A percentile compares a stretch with the other conserved stretches of the same genome.
These are phyloP conservation scores for Protobothrops mucrosquamatus DNA, from an alignment of 2,113 vertebrate species.

Conservation along the genomic window DNA sequence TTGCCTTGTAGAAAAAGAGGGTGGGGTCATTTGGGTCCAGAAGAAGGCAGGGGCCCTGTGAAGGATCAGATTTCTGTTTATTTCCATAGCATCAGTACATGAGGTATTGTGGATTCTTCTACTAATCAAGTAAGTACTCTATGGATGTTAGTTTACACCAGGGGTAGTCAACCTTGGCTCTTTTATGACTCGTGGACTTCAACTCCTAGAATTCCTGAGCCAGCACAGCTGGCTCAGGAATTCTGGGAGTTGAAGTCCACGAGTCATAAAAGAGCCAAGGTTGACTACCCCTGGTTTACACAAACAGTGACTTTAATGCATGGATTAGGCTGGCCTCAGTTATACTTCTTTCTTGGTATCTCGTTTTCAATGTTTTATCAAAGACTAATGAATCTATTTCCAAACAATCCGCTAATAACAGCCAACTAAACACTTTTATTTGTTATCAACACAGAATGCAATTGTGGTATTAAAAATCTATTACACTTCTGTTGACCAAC, in stretches of 20 bases:
- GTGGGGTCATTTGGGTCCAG: neutral
- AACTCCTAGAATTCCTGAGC: too few species aligned
- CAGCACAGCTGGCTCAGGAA: too few species aligned
- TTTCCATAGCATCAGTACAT: conserved; percentile 18
- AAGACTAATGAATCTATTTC: neutral
- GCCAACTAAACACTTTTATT: neutral
- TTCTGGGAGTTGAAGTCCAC: too few species aligned
- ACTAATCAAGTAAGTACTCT: conserved; percentile 1
- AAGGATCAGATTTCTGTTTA: neutral
- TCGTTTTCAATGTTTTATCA: neutral
- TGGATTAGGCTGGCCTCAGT: neutral
- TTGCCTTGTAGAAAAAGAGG: neutral
- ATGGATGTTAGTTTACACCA: conserved; percentile 38
- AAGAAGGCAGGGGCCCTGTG: neutral
- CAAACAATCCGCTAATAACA: neutral
- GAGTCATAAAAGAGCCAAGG: too few species aligned
- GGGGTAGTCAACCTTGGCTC: too few species aligned
- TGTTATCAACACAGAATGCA: neutral
- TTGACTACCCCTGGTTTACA: too few species aligned
- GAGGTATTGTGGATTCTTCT: conserved; percentile 37
- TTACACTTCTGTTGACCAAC: neutral
- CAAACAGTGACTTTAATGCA: neutral
- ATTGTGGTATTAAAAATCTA: neutral
- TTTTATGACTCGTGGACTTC: too few species aligned
- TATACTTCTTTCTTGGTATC: neutral